Conservation (phyloP, 2,797 vertebrate genomes). For the Chaetophractus vellerosus region DNA sequence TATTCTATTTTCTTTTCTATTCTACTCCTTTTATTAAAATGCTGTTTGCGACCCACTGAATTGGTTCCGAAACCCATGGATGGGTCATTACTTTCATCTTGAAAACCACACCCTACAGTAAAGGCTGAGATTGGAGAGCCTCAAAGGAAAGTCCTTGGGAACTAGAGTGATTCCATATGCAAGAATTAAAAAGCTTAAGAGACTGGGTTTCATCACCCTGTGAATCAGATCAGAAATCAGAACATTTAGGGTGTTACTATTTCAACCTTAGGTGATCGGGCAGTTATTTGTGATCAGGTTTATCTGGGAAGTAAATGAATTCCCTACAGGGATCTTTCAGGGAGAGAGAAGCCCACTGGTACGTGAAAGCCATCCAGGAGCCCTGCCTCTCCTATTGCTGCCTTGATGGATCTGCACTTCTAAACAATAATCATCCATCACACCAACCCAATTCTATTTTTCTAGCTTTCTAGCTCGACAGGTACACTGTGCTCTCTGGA, state of each 20-base stretch:
- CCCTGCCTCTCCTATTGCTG: not conserved
- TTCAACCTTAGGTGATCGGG: not conserved
- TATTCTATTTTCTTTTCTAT: constrained; percentile 60
- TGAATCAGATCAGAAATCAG: constrained; percentile 47
- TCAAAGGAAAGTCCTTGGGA: constrained; percentile 53
- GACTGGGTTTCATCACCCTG: not conserved
- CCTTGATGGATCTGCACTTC: constrained; percentile 39
- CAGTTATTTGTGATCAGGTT: constrained; percentile 45
- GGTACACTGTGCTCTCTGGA: constrained; percentile 46
- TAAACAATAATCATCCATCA: constrained; percentile 63
- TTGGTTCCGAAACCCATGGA: constrained; percentile 63
- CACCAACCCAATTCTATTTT: constrained; percentile 54
- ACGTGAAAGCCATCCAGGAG: not conserved
- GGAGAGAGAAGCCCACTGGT: not conserved
- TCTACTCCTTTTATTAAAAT: constrained; percentile 31
- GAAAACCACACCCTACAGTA: constrained; percentile 38
- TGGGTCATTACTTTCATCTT: constrained; percentile 61
- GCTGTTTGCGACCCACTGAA: constrained; percentile 50
- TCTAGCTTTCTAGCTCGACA: not conserved
- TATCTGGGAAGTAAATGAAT: constrained; percentile 42
- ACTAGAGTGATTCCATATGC: constrained; percentile 26
- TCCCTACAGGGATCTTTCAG: not conserved
- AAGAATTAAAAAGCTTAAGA: constrained; percentile 31
- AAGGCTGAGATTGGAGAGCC: constrained; percentile 45
- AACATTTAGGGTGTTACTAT: not conserved